Conservation (phyloP, 1,140 invertebrate species). For the Meloidogyne chitwoodi region DNA sequence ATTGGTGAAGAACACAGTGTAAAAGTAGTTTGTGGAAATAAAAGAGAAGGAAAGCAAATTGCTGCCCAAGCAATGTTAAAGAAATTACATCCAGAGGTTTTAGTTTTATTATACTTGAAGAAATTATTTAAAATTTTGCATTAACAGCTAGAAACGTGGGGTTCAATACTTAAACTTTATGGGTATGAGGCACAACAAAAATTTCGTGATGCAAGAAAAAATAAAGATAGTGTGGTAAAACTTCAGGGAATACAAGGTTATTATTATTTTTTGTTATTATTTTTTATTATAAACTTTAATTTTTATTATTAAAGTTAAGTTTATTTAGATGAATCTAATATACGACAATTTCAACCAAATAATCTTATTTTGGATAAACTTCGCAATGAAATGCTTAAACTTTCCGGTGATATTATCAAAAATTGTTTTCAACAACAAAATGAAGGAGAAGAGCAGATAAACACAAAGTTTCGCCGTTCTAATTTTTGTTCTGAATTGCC, state of each 20-base stretch:
- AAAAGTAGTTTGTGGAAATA: constrained; percentile 76
- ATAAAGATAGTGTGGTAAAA: constrained; percentile 67
- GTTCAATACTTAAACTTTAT: constrained; percentile 83
- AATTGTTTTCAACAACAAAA: neutral
- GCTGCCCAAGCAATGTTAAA: constrained; percentile 91
- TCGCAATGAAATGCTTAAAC: constrained; percentile 73
- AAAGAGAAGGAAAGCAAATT: constrained; percentile 91
- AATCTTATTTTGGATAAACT: constrained; percentile 86
- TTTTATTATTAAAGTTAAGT: neutral
- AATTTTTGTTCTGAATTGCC: constrained; percentile 18
- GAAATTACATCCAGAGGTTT: constrained; percentile 72
- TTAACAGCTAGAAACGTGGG: constrained; percentile 82
- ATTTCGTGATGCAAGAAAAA: constrained; percentile 72
- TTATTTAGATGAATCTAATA: neutral
- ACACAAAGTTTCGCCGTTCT: neutral
- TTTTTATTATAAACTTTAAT: neutral
- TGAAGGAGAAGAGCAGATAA: neutral
- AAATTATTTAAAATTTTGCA: neutral
- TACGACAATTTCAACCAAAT: constrained; percentile 68
- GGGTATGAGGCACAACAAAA: constrained; percentile 85
- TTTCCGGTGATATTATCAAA: constrained; percentile 14
- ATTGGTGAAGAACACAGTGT: constrained; percentile 71
- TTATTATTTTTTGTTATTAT: constrained; percentile 57
- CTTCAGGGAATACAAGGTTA: constrained; percentile 24
- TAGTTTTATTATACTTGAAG: neutral